A percentile compares a stretch with the other conserved stretches of the same genome.
Conservation (phyloP, 37 sponge, comb jelly and placozoan species). For the Sycon ciliatum region DNA sequence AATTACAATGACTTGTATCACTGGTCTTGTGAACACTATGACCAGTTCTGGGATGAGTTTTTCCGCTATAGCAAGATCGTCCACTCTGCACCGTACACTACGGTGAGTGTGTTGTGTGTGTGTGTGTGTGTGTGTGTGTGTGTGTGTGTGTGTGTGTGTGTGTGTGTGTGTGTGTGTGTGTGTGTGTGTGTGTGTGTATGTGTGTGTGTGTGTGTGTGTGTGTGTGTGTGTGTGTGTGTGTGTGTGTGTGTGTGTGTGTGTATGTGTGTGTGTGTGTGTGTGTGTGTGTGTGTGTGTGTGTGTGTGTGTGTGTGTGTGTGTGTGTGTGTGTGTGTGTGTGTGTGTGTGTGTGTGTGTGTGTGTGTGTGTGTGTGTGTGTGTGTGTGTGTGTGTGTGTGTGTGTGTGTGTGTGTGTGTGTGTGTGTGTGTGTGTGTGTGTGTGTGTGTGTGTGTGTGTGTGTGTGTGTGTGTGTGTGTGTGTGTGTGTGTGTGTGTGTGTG, state of each 20-base stretch:
- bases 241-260: not conserved
- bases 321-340: too few relatives aligned
- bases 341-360: too few relatives aligned
- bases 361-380: too few relatives aligned
- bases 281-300: too few relatives aligned
- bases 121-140: not conserved
- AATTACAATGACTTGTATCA: slow-evolving; percentile 72
- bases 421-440: too few relatives aligned
- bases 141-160: slow-evolving; percentile 1
- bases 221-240: not conserved
- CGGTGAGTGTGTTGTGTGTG: slow-evolving; percentile 34
- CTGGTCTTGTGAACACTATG: slow-evolving; percentile 80
- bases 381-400: too few relatives aligned
- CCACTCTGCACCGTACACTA: slow-evolving; percentile 51
- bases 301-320: too few relatives aligned
- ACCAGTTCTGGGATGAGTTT: slow-evolving; percentile 85
- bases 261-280: too few relatives aligned
- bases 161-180: not conserved
- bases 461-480: too few relatives aligned
- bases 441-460: too few relatives aligned
- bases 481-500: too few relatives aligned
- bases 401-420: too few relatives aligned
- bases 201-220: slow-evolving; percentile 10
- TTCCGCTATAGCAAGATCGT: slow-evolving; percentile 67
- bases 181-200: slow-evolving; percentile 2